Base-by-base conservation (phyloP, 2,113 vertebrate species). In the Porphyrio hochstetteri region DNA sequence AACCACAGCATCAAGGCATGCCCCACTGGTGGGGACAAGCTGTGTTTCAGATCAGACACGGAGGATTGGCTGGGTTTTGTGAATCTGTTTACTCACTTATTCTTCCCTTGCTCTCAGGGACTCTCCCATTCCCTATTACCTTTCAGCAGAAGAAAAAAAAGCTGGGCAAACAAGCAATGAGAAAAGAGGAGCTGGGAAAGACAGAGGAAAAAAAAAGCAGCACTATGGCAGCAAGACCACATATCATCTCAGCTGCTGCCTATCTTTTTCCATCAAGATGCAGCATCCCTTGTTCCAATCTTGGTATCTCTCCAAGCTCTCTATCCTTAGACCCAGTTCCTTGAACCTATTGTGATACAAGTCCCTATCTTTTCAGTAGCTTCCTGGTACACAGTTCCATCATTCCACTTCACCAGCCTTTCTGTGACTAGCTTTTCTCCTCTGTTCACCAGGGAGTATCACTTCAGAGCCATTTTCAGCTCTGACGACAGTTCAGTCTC, bases 181-280 rank as follows among this genome's bases (percentile, higher is more conserved):
- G n/a, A 55, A 74, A 53, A 74, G 17, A 78, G 27, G 12, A 60
- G 13, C 31, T 76, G 29, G 20, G 52, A 87, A 70, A 16, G 29
- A 75, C 14, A 46, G 9, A 52, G 6, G 12, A 2, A 1, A 24
- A 24, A 33, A 33, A 19, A 48, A 27, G 1, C 21, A 27, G 2
- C 33, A 75, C 25, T 56, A 28, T 0, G 3, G 53, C 42, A 68
- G 40, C 24, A 76, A 85, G 15, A 48, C 23, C 33, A 57, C 1
- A 0, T 31, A 84, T 19, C 5, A 67, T 18, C 38, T 80, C 63
- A 76, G 57, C 15, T 82, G 21, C 6, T 88, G 9, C 19, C 13
- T 27, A 18, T 27, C 38, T 80, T 80, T 56, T 27, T 80, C 48
- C 60, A 13, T 13, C 35, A 91, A 65, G 33, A 72, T 40, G n/a